These are phyloP conservation scores for Eubasilissa splendida DNA, from an alignment of 2,888 invertebrate genomes.

Conservation along the genomic window DNA sequence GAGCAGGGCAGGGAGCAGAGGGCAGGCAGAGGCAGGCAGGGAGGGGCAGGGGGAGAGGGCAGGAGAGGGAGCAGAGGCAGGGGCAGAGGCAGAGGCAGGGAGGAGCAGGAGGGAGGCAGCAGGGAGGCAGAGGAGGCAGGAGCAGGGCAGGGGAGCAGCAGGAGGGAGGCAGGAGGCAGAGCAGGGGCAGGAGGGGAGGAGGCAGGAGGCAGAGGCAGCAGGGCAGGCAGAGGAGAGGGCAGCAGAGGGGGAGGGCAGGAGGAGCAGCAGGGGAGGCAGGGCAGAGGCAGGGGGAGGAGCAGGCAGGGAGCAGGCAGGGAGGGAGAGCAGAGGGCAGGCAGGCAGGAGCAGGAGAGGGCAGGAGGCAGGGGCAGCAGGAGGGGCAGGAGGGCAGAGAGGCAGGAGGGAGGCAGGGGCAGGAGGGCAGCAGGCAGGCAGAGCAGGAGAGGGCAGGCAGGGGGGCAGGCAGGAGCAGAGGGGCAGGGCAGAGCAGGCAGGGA, in stretches of 20 bases:
- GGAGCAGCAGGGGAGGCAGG: background rate
- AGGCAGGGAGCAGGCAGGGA: background rate
- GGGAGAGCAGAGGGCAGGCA: no score
- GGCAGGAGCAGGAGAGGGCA: no score
- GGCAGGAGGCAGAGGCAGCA: no score
- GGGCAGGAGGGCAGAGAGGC: background rate
- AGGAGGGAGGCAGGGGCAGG: constrained; percentile 1
- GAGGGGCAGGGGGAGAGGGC: no score
- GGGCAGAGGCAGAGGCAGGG: background rate
- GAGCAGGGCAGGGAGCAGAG: no score
- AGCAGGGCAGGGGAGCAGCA: background rate
- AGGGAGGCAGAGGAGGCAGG: background rate
- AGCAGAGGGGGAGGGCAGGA: background rate
- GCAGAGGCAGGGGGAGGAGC: background rate
- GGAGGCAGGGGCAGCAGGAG: no score
- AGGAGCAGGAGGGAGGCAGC: background rate
- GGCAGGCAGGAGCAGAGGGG: constrained; percentile 11
- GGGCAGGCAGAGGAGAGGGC: no score
- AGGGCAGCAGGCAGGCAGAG: background rate
- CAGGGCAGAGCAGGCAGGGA: background rate
- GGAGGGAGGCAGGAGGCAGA: no score
- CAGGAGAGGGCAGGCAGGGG: background rate
- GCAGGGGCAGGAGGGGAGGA: no score
- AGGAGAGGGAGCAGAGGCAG: no score
- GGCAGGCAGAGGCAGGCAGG: no score